These are phyloP conservation scores for Tenebrosternarchus preto DNA, from an alignment of 2,113 vertebrate species.

Conservation along the genomic window DNA sequence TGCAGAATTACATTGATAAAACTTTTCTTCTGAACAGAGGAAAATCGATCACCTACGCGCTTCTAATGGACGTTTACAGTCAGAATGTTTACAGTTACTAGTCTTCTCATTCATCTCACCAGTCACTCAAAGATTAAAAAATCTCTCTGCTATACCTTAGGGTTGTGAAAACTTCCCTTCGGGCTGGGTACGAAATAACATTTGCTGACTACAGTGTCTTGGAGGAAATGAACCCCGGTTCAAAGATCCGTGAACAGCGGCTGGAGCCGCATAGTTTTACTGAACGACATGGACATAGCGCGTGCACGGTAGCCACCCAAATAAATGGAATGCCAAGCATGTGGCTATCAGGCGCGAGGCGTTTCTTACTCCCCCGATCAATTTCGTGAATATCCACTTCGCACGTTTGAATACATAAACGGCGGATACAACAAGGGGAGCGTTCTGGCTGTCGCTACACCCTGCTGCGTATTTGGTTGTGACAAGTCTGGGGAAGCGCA, in stretches of 20 bases:
- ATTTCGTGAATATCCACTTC: neutral
- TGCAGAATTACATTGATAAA: neutral
- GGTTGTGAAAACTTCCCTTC: conserved; percentile 3
- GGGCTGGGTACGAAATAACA: conserved; percentile 1
- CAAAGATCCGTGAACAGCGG: neutral
- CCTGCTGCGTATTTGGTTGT: neutral
- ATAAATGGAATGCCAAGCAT: conserved; percentile 39
- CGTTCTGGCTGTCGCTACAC: neutral
- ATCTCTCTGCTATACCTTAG: neutral
- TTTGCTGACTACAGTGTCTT: neutral
- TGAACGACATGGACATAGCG: neutral
- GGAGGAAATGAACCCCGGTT: neutral
- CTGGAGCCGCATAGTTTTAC: conserved; percentile 5
- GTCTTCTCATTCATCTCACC: neutral
- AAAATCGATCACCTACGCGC: no score
- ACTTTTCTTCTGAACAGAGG: neutral
- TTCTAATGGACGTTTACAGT: no score
- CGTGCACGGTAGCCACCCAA: neutral
- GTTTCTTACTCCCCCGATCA: neutral
- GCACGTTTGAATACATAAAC: conserved; percentile 27
- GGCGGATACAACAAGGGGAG: neutral
- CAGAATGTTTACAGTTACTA: neutral
- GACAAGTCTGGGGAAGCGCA: neutral
- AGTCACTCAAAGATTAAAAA: neutral
- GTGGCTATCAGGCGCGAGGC: conserved; percentile 1